These are phyloP conservation scores for Caenorhabditis auriculariae DNA, from an alignment of 2,888 invertebrate species.

Conservation along the genomic window DNA sequence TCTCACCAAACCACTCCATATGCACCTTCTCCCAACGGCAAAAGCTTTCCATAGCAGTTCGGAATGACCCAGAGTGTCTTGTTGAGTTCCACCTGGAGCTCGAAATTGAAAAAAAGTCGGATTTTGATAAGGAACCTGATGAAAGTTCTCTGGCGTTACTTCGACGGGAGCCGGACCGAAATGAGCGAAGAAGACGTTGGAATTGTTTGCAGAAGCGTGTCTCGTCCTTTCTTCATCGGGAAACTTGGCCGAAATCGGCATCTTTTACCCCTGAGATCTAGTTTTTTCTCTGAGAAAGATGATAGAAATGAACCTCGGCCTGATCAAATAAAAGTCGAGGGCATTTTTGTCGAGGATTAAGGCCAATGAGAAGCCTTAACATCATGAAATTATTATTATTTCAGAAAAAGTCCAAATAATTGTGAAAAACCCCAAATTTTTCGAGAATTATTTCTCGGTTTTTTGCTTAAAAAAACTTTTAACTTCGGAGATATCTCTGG, in stretches of 20 bases:
- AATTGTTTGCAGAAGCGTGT: slow-evolving; percentile 15
- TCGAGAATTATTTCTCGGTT: no score
- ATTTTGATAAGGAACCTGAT: slow-evolving; percentile 26
- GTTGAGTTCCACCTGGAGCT: slow-evolving; percentile 79
- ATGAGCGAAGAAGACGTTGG: slow-evolving; percentile 39
- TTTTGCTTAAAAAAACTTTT: no score
- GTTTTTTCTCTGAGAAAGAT: background rate
- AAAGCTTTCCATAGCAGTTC: slow-evolving; percentile 35
- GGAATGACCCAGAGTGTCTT: slow-evolving; percentile 73
- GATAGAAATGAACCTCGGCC: background rate
- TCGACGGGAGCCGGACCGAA: slow-evolving; percentile 38
- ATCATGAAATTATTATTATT: background rate
- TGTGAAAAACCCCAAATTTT: no score
- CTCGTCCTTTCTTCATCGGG: slow-evolving; percentile 4
- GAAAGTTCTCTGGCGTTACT: slow-evolving; percentile 35
- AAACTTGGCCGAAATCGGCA: no score
- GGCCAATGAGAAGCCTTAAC: background rate
- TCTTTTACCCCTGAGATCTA: no score
- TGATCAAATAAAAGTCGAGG: background rate
- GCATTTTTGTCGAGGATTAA: no score
- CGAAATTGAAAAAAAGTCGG: no score
- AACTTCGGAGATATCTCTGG: background rate
- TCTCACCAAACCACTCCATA: slow-evolving; percentile 51
- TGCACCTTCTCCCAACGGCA: slow-evolving; percentile 48
- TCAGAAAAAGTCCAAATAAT: no score